These are phyloP conservation scores for Dasyprocta punctata DNA, from an alignment of 2,113 vertebrate species.

Conservation along the genomic window DNA sequence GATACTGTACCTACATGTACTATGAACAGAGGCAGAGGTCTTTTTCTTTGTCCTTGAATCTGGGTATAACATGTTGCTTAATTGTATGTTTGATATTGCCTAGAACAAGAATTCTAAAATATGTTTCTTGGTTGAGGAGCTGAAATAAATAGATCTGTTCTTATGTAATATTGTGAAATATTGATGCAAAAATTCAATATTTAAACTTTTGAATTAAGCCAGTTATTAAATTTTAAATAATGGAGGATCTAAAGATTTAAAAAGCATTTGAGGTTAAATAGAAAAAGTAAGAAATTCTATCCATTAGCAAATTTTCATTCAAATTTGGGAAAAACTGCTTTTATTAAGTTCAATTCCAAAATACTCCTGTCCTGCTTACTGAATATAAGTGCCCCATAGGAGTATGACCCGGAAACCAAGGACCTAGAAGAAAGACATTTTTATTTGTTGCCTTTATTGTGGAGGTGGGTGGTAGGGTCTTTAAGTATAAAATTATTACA, in stretches of 20 bases:
- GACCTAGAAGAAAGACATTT: neutral
- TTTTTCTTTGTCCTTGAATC: slow-evolving; percentile 54
- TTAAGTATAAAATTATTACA: neutral
- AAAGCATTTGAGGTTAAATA: slow-evolving; percentile 31
- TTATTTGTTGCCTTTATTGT: neutral
- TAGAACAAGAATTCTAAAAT: slow-evolving; percentile 37
- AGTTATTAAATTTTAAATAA: slow-evolving; percentile 48
- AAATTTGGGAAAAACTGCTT: neutral
- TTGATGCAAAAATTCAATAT: slow-evolving; percentile 16
- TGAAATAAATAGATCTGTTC: slow-evolving; percentile 39
- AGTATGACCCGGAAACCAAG: neutral
- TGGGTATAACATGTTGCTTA: slow-evolving; percentile 4
- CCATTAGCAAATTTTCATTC: neutral
- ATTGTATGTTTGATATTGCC: neutral
- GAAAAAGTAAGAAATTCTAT: slow-evolving; percentile 15
- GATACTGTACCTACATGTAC: neutral
- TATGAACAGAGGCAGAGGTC: neutral
- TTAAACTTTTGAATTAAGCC: slow-evolving; percentile 48
- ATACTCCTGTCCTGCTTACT: slow-evolving; percentile 19
- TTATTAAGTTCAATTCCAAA: slow-evolving; percentile 42
- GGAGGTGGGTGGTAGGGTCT: neutral
- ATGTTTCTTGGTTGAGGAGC: slow-evolving; percentile 11
- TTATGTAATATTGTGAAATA: slow-evolving; percentile 17
- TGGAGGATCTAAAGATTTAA: neutral
- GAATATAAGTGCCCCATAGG: neutral